phyloP scores from a whole-genome alignment of 2,888 invertebrate species.

The Cryptocheilus praepositus region DNA sequence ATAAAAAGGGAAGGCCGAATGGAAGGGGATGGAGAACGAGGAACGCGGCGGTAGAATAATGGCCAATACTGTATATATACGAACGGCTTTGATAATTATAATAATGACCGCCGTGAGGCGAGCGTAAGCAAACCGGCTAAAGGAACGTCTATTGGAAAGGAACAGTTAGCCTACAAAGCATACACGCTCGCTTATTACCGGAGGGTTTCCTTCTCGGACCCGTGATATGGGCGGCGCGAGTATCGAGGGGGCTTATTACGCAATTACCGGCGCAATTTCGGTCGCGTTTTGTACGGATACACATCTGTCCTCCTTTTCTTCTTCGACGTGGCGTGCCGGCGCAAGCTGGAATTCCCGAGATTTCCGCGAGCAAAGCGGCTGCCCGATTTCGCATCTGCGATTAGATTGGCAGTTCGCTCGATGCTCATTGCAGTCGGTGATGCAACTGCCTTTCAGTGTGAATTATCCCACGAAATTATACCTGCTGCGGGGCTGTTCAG shows the following conservation, averaged over 20 bases:
- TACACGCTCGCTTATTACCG: slow-evolving; percentile 61
- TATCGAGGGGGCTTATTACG: slow-evolving; percentile 64
- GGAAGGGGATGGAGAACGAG: slow-evolving; percentile 42
- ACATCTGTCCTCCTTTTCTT: slow-evolving; percentile 43
- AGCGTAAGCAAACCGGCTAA: slow-evolving; percentile 24
- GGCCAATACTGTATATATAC: slow-evolving; percentile 16
- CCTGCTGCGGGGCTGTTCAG: no score
- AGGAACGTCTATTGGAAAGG: slow-evolving; percentile 27
- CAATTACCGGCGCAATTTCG: slow-evolving; percentile 70
- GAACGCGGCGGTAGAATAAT: slow-evolving; percentile 33
- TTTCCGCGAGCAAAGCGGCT: no score
- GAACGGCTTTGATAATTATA: slow-evolving; percentile 66
- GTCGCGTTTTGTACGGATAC: slow-evolving; percentile 59
- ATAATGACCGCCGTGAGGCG: slow-evolving; percentile 58
- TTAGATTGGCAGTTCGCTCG: no score
- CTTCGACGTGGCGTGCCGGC: slow-evolving; percentile 22
- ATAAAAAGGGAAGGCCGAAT: slow-evolving; percentile 43
- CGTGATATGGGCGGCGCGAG: slow-evolving; percentile 31
- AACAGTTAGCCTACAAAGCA: slow-evolving; percentile 53
- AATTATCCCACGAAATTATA: no score
- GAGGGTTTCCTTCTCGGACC: slow-evolving; percentile 52
- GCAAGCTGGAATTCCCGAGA: neutral
- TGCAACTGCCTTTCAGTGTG: no score
- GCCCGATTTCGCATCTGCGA: no score
- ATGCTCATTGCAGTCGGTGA: no score